Conservation (phyloP, 2,888 invertebrate species). For the Meloe dianella region DNA sequence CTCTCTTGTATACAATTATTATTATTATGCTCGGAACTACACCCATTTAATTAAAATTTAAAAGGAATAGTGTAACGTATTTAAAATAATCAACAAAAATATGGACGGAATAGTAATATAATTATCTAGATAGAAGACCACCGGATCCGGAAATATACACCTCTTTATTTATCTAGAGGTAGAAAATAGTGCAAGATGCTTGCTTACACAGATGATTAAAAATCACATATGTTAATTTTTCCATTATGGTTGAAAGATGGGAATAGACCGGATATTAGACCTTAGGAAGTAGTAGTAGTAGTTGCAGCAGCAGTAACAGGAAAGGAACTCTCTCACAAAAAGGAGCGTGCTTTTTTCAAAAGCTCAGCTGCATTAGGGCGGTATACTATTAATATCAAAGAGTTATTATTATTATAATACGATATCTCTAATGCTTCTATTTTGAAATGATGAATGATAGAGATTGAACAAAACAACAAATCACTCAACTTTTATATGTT, state of each 20-base stretch:
- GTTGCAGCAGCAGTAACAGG: not conserved
- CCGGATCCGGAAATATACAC: conserved; percentile 10
- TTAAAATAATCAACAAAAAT: not conserved
- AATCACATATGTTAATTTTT: conserved; percentile 32
- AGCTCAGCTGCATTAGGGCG: conserved; percentile 7
- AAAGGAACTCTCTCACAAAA: conserved; percentile 8
- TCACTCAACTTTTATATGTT: not conserved
- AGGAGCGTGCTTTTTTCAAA: conserved; percentile 10
- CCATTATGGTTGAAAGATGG: not conserved
- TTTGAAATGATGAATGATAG: not conserved
- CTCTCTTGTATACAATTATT: conserved; percentile 7
- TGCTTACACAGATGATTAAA: conserved; percentile 18
- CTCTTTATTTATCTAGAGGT: not conserved
- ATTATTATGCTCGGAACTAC: conserved; percentile 10
- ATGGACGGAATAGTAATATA: not conserved
- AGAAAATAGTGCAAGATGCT: not conserved
- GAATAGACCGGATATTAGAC: conserved; percentile 6
- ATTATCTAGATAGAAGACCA: no score
- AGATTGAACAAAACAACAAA: not conserved
- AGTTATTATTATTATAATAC: not conserved
- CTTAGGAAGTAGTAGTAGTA: not conserved
- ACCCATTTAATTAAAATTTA: not conserved
- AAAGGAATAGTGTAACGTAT: not conserved
- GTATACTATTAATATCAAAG: not conserved
- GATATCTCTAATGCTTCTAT: not conserved